Conservation (phyloP, 1,140 invertebrate species). For the Leptinotarsa texana region DNA sequence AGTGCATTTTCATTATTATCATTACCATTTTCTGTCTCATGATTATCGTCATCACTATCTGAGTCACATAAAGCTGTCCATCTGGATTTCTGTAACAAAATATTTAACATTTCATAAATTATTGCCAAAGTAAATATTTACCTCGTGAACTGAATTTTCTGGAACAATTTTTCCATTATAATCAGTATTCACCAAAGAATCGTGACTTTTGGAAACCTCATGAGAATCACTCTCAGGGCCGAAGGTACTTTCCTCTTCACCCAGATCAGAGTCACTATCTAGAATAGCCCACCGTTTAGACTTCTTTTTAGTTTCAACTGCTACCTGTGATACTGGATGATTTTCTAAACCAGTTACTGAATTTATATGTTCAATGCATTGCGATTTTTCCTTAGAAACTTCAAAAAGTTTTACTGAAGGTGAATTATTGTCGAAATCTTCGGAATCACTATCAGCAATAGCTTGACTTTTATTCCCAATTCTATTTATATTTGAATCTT, state of each 20-base stretch:
- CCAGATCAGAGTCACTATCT: slow-evolving; percentile 40
- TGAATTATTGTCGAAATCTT: not conserved
- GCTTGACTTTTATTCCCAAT: not conserved
- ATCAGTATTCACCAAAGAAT: slow-evolving; percentile 30
- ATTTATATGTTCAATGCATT: not conserved
- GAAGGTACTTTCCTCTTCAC: slow-evolving; percentile 26
- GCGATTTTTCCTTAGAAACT: not conserved
- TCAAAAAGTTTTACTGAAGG: not conserved
- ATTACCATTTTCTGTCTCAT: slow-evolving; percentile 20
- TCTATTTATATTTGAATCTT: not conserved
- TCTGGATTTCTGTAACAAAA: slow-evolving; percentile 29
- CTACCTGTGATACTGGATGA: not conserved
- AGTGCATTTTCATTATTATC: slow-evolving; percentile 20
- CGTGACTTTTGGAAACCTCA: slow-evolving; percentile 16
- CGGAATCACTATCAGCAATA: slow-evolving; percentile 14
- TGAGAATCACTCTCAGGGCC: not conserved
- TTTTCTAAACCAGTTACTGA: not conserved
- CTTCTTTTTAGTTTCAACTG: slow-evolving; percentile 10
- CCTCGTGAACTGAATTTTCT: slow-evolving; percentile 22
- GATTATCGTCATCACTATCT: slow-evolving; percentile 36
- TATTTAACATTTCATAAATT: not conserved
- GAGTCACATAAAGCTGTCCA: slow-evolving; percentile 44
- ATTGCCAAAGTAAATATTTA: not conserved
- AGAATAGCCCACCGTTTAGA: slow-evolving; percentile 19
- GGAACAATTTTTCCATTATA: slow-evolving; percentile 30